Percentiles rank a stretch among this genome's conserved stretches.
These are phyloP conservation scores for Orthonychiurus folsomi DNA, from an alignment of 2,888 invertebrate species.

Conservation along the genomic window DNA sequence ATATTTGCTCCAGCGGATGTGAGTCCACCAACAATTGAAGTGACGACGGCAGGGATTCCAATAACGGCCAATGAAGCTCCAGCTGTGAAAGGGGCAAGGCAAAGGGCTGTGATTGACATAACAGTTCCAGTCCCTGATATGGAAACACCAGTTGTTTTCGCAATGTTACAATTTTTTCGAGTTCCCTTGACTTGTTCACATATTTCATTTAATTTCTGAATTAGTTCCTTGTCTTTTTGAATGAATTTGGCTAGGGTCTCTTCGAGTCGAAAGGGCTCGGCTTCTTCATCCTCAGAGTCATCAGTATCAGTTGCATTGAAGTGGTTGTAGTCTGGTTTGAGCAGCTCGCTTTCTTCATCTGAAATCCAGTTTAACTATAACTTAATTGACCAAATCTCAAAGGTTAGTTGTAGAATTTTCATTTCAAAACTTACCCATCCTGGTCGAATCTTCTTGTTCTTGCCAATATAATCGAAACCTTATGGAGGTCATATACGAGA, in stretches of 20 bases:
- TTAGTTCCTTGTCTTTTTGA: neutral
- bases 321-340: too few relatives aligned
- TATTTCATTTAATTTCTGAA: conserved; percentile 1
- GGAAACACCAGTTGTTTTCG: conserved; percentile 4
- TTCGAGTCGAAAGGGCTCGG: neutral
- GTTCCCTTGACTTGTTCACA: neutral
- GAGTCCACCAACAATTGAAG: neutral
- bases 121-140: neutral
- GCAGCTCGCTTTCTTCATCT: too few relatives aligned
- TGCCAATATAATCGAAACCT: too few relatives aligned
- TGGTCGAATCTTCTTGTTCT: too few relatives aligned
- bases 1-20: conserved; percentile 3
- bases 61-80: neutral
- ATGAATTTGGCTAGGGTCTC: neutral
- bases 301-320: too few relatives aligned
- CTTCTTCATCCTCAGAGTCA: neutral
- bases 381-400: too few relatives aligned
- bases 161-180: conserved; percentile 6
- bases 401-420: too few relatives aligned
- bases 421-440: too few relatives aligned
- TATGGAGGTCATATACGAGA: too few relatives aligned
- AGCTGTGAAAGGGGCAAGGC: conserved; percentile 2
- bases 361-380: too few relatives aligned
- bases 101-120: neutral
- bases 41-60: neutral